phyloP scores from a whole-genome alignment of 1,140 invertebrate species.

The Philaenus spumarius region DNA sequence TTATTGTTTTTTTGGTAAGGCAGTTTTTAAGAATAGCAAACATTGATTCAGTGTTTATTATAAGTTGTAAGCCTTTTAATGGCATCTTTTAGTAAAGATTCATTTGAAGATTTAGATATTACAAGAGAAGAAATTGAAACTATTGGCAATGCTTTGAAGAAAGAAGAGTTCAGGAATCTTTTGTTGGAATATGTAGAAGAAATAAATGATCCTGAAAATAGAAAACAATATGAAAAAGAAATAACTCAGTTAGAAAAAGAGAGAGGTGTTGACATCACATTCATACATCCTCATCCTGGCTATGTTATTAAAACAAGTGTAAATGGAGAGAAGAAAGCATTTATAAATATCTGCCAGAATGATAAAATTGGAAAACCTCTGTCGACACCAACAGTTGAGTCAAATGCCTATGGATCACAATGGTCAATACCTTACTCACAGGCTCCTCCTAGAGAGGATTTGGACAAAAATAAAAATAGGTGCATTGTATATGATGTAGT shows the following conservation, averaged over 20 bases:
- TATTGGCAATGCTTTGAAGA: constrained; percentile 72
- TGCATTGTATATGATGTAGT: constrained; percentile 85
- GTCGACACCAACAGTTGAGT: constrained; percentile 47
- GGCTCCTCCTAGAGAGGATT: constrained; percentile 70
- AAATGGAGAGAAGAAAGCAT: constrained; percentile 72
- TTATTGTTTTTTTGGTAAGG: no score
- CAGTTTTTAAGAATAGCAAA: constrained; percentile 20
- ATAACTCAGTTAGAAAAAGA: constrained; percentile 79
- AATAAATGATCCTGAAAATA: constrained; percentile 78
- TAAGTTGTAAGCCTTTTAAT: constrained; percentile 2
- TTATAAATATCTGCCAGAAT: constrained; percentile 83
- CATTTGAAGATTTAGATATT: constrained; percentile 62
- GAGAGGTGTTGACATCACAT: constrained; percentile 79
- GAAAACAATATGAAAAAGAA: constrained; percentile 73
- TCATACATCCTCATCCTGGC: constrained; percentile 79
- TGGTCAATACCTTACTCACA: constrained; percentile 83
- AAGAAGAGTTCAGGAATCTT: constrained; percentile 82
- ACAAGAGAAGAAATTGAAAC: constrained; percentile 68
- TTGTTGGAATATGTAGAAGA: constrained; percentile 83
- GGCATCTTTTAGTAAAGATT: constrained; percentile 9
- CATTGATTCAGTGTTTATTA: neutral
- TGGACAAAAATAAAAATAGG: constrained; percentile 61
- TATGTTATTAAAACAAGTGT: constrained; percentile 86
- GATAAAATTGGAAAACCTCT: constrained; percentile 64
- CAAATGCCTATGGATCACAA: constrained; percentile 59